Evolutionary conservation across 1,140 invertebrate genomes (phyloP).

Genomic region (Mizuhopecten yessoensis): DNA sequence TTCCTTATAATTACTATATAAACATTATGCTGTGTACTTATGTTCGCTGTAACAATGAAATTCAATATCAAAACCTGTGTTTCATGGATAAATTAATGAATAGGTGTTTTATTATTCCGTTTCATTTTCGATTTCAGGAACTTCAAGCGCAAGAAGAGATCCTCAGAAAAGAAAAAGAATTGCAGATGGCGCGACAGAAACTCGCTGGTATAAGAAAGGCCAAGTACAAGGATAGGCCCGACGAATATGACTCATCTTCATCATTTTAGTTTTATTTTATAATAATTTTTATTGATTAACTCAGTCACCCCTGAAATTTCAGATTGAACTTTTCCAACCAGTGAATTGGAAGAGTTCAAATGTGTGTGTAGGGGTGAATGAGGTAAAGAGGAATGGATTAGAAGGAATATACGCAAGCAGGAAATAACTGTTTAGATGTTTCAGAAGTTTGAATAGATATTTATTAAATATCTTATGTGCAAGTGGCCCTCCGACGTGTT

Average conservation of each 20-base stretch:
- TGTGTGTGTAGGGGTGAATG: too few species aligned
- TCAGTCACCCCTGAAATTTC: too few species aligned
- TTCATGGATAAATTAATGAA: neutral
- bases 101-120: neutral
- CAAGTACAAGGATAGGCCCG: constrained; percentile 76
- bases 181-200: constrained; percentile 95
- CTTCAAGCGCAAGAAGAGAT: constrained; percentile 88
- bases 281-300: too few species aligned
- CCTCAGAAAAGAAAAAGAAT: constrained; percentile 95
- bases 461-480: neutral
- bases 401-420: neutral
- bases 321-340: too few species aligned
- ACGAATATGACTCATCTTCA: constrained; percentile 72
- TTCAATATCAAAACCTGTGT: neutral
- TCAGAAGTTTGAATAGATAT: neutral
- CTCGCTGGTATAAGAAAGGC: constrained; percentile 87
- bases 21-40: too few species aligned
- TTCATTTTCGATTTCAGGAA: constrained; percentile 73
- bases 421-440: neutral
- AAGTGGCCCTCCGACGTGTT: neutral
- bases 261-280: too few species aligned
- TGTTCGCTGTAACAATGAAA: too few species aligned
- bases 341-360: too few species aligned
- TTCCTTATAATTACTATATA: too few species aligned
- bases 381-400: neutral